Base-by-base conservation (phyloP, 2,113 vertebrate species). In the Pampusana beccarii region DNA sequence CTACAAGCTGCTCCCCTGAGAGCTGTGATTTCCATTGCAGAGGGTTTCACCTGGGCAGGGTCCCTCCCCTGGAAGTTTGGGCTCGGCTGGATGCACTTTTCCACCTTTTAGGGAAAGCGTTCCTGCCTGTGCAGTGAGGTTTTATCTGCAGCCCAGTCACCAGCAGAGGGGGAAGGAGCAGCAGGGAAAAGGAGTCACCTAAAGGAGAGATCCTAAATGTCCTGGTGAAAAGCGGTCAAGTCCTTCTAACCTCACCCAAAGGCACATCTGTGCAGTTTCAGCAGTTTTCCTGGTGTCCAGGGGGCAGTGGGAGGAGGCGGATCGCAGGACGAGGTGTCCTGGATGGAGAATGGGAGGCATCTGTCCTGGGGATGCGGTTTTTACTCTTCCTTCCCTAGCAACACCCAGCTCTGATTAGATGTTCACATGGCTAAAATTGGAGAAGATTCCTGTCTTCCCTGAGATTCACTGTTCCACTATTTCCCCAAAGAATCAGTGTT, bases 111-210 rank as follows among this genome's bases (percentile, higher is more conserved):
- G 36, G 36, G 61, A 20, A 58, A 40, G 31, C 6, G 4, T 36
- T 80, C n/a, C 65, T 19, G 56, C 28, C 54, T 6, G 28, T 13
- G 40, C 4, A 11, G 6, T 2, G 61, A 44, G 53, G 13, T 40
- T 40, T 34, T 50, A 33, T 62, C 54, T 44, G 2, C 50, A 56
- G 38, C n/a, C 6, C 42, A 5, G 23, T 4, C 89, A 28, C 91
- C 94, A 53, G 91, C 77, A 89, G 83, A 90, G 90, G 81, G 90
- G 71, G 93, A 93, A 93, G 86, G 62, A 86, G 93, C 60, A 69
- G 69, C 69, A 66, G 56, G 40, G 40, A 31, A 67, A 48, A 83
- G 16, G 79, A 82, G 38, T 65, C 20, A 13, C 23, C 46, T 5
- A 46, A 51, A 31, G 53, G 11, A 42, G 15, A 21, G 9, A 70